Evolutionary conservation across 2,797 vertebrate genomes (phyloP).

Genomic region (Bovichtus variegatus): DNA sequence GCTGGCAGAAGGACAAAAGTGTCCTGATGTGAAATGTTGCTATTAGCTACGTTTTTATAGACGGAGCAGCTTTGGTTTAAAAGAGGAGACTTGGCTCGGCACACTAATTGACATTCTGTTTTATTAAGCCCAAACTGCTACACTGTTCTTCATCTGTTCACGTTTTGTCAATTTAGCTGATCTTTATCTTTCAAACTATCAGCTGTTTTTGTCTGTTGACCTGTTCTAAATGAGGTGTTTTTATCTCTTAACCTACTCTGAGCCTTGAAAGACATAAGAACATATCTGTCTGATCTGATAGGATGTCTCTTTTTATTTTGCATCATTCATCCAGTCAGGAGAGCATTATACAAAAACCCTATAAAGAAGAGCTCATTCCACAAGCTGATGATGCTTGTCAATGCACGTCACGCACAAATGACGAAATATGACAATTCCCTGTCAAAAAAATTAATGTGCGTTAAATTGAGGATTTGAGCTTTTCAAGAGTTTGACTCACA

Average conservation of each 20-base stretch:
- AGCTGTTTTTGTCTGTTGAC: constrained; percentile 39
- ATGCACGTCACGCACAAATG: neutral
- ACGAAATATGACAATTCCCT: too few relatives aligned
- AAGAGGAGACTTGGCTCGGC: constrained; percentile 32
- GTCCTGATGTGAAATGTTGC: constrained; percentile 41
- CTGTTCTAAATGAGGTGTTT: constrained; percentile 24
- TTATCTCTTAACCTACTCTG: constrained; percentile 26
- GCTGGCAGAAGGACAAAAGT: constrained; percentile 36
- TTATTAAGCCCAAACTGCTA: constrained; percentile 23
- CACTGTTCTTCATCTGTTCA: constrained; percentile 34
- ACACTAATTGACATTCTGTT: constrained; percentile 40
- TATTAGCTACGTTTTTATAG: constrained; percentile 53
- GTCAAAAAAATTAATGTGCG: too few relatives aligned
- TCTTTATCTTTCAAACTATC: constrained; percentile 41
- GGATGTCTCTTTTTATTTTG: neutral
- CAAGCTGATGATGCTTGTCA: neutral
- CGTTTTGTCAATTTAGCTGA: constrained; percentile 38
- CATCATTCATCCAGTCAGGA: neutral
- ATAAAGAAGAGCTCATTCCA: neutral
- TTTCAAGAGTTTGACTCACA: neutral
- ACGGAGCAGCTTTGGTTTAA: constrained; percentile 30
- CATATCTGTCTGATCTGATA: neutral
- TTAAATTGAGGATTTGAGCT: neutral
- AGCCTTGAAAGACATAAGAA: constrained; percentile 14
- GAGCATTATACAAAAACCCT: neutral